phyloP scores from a whole-genome alignment of 2,888 invertebrate genomes.

The Drosophila neotestacea region DNA sequence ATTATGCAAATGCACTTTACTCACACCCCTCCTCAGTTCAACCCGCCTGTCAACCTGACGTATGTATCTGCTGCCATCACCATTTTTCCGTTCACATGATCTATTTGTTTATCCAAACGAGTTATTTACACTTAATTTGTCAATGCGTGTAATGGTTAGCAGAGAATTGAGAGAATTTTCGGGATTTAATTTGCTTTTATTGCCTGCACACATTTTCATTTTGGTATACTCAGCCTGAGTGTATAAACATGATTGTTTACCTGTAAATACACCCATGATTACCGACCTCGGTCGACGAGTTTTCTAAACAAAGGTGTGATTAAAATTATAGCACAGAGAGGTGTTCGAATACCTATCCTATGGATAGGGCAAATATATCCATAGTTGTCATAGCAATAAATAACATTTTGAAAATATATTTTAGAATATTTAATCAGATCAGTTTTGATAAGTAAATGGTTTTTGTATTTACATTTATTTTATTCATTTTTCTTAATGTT shows the following conservation, averaged over 20 bases:
- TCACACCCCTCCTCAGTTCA: constrained; percentile 11
- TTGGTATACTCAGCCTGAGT: constrained; percentile 7
- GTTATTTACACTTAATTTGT: constrained; percentile 82
- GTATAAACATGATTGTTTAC: constrained; percentile 5
- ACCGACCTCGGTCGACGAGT: not conserved
- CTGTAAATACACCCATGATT: constrained; percentile 6
- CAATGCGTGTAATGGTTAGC: constrained; percentile 61
- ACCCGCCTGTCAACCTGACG: not conserved
- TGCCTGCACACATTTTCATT: constrained; percentile 10
- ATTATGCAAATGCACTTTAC: constrained; percentile 75
- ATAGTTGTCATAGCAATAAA: too few relatives aligned
- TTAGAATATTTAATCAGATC: not conserved
- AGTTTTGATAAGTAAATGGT: not conserved
- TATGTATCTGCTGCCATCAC: constrained; percentile 16
- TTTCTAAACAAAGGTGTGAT: constrained; percentile 5
- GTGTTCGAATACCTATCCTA: not conserved
- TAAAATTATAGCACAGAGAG: not conserved
- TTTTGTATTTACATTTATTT: too few relatives aligned
- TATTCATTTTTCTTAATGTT: too few relatives aligned
- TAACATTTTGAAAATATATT: too few relatives aligned
- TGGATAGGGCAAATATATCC: too few relatives aligned
- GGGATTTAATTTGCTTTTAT: constrained; percentile 46
- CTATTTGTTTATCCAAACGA: constrained; percentile 79
- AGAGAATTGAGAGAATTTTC: constrained; percentile 20
- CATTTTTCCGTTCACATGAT: constrained; percentile 55